Conservation (phyloP, 2,888 invertebrate species). For the Leptopilina drosophilae region DNA sequence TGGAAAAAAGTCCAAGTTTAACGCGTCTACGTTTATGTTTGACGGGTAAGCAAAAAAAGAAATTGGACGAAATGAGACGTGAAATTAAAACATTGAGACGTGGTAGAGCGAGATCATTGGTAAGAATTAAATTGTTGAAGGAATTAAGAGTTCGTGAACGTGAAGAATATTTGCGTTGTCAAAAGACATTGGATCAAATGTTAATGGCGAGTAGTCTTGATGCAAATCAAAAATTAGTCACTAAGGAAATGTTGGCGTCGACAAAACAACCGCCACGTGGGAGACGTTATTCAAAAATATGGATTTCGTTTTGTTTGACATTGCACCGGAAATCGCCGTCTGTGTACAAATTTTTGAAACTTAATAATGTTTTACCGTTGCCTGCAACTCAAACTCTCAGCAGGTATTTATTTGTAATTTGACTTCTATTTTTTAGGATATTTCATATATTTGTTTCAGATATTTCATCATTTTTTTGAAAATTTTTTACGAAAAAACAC, state of each 20-base stretch:
- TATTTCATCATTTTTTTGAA: too few species aligned
- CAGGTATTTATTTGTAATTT: conserved; percentile 18
- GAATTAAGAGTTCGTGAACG: neutral
- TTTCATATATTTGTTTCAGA: neutral
- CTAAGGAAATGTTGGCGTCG: conserved; percentile 8
- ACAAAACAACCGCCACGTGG: neutral
- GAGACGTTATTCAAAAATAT: conserved; percentile 8
- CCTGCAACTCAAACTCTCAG: conserved; percentile 19
- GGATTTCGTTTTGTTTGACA: conserved; percentile 25
- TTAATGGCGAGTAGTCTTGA: neutral
- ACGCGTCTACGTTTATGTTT: conserved; percentile 12
- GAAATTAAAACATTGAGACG: neutral
- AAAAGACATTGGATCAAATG: neutral
- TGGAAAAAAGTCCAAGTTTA: neutral
- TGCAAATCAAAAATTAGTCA: neutral
- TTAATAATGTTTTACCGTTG: conserved; percentile 16
- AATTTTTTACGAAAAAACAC: too few species aligned
- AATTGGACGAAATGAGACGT: conserved; percentile 21
- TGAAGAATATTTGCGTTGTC: neutral
- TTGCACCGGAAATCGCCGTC: neutral
- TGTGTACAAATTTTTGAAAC: conserved; percentile 6
- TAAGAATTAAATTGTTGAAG: neutral
- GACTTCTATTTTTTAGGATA: neutral
- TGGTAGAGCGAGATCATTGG: conserved; percentile 4
- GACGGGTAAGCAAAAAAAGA: neutral